phyloP scores from a whole-genome alignment of 2,113 vertebrate species.

The Malurus melanocephalus region DNA sequence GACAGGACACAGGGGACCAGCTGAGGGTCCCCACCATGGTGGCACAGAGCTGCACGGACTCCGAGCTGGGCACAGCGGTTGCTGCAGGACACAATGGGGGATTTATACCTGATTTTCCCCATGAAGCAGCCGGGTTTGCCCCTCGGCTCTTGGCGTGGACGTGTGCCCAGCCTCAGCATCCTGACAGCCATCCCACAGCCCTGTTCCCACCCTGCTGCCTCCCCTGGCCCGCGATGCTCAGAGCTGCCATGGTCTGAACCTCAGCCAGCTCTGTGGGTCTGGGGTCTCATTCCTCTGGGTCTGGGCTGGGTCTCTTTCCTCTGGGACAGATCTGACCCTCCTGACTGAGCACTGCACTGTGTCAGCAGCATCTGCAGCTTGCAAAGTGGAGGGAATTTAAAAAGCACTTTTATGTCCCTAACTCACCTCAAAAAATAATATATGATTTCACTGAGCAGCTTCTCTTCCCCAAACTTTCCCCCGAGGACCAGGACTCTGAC shows the following conservation, averaged over 20 bases:
- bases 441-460: not conserved
- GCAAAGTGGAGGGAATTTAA: not conserved
- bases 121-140: not conserved
- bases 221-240: rapidly evolving
- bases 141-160: not conserved
- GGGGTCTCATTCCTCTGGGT: not conserved
- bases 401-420: not conserved
- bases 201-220: not conserved
- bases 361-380: not conserved
- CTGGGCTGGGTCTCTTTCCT: not conserved
- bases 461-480: not conserved
- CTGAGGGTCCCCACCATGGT: not conserved
- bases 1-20: not conserved
- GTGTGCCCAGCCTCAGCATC: not conserved
- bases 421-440: not conserved
- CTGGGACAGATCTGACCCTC: not conserved
- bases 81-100: not conserved
- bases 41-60: rapidly evolving
- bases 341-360: not conserved
- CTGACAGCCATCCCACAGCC: not conserved
- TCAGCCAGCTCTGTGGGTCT: not conserved
- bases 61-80: not conserved
- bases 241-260: rapidly evolving
- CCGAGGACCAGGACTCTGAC: rapidly evolving
- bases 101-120: not conserved